Percentiles rank a stretch among this genome's conserved stretches.
These are phyloP conservation scores for Parascotia fuliginaria DNA, from an alignment of 2,888 invertebrate genomes.

Conservation along the genomic window DNA sequence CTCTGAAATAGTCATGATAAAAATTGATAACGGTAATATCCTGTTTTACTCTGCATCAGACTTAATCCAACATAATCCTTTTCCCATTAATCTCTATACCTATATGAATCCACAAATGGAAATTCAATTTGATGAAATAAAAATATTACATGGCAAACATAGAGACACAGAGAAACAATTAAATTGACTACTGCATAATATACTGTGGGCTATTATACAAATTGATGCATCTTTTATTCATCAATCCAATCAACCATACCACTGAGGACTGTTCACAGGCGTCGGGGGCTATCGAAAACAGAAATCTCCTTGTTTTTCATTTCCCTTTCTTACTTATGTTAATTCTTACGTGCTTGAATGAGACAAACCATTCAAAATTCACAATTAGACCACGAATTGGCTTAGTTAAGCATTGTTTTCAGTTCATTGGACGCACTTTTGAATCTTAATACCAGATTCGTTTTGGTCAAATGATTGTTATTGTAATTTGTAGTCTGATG, in stretches of 20 bases:
- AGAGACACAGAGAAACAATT: slow-evolving; percentile 43
- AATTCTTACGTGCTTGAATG: slow-evolving; percentile 33
- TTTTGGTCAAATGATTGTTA: slow-evolving; percentile 13
- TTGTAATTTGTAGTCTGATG: slow-evolving; percentile 11
- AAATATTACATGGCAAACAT: slow-evolving; percentile 32
- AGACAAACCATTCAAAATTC: slow-evolving; percentile 47
- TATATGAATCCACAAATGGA: not conserved
- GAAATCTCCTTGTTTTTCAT: slow-evolving; percentile 50
- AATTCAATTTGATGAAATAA: slow-evolving; percentile 27
- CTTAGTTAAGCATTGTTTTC: slow-evolving; percentile 76
- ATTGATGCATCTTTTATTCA: slow-evolving; percentile 84
- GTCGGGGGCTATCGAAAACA: slow-evolving; percentile 69
- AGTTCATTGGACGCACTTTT: slow-evolving; percentile 38
- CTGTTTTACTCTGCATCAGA: not conserved
- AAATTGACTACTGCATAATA: slow-evolving; percentile 77
- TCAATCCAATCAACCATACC: slow-evolving; percentile 77
- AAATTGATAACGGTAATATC: not conserved
- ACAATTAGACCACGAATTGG: slow-evolving; percentile 70
- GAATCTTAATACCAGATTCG: slow-evolving; percentile 38
- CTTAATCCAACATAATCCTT: not conserved
- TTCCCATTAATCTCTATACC: not conserved
- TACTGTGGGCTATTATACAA: slow-evolving; percentile 72
- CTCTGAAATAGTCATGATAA: not conserved
- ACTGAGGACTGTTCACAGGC: slow-evolving; percentile 76
- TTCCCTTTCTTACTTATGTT: slow-evolving; percentile 41